These are phyloP conservation scores for Thysanoteuthis rhombus DNA, from an alignment of 2,888 invertebrate species.

Conservation along the genomic window DNA sequence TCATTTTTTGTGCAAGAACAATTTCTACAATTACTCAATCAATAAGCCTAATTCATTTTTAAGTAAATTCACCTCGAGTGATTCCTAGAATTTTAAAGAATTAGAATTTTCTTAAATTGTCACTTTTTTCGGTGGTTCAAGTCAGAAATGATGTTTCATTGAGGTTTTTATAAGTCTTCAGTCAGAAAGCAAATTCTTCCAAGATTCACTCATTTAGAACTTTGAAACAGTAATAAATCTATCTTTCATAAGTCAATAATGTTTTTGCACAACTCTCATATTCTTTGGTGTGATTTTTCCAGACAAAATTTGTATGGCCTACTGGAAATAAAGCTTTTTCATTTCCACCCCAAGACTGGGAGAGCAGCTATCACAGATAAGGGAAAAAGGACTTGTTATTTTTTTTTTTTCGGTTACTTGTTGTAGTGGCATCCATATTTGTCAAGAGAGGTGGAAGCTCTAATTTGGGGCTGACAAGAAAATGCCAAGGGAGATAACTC, in stretches of 20 bases:
- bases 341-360: not conserved
- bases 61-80: too few species aligned
- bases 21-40: not conserved
- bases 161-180: not conserved
- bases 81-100: not conserved
- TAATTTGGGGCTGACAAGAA: not conserved
- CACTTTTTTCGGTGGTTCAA: not conserved
- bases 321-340: not conserved
- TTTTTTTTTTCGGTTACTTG: not conserved
- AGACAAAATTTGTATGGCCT: not conserved
- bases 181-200: not conserved
- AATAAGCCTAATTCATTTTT: not conserved
- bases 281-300: not conserved
- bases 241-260: not conserved
- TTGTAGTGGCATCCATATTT: not conserved
- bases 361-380: constrained; percentile 12
- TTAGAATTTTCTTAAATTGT: not conserved
- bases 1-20: not conserved
- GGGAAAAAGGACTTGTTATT: not conserved
- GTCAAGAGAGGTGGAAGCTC: not conserved
- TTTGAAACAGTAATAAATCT: not conserved
- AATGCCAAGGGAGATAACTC: not conserved
- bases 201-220: not conserved
- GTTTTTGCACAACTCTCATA: not conserved
- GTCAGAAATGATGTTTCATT: not conserved